Evolutionary conservation across 1,140 invertebrate genomes (phyloP).

Genomic region (Antheraea mylitta): DNA sequence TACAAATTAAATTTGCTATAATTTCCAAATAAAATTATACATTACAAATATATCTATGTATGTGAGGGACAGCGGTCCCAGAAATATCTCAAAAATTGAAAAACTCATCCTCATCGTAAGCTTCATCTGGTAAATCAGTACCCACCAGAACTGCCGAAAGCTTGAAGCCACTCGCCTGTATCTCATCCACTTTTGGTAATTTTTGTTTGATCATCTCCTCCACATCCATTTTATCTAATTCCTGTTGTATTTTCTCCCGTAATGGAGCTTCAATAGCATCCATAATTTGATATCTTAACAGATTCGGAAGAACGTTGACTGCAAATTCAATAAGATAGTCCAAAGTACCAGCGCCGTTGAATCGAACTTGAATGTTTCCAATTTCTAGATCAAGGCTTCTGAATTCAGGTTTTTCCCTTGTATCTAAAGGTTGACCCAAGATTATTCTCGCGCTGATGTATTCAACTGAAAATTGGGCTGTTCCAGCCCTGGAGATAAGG

Average conservation of each 20-base stretch:
- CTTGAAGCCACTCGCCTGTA: conserved; percentile 72
- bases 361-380: conserved; percentile 89
- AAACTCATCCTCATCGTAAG: conserved; percentile 70
- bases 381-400: conserved; percentile 88
- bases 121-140: conserved; percentile 30
- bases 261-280: conserved; percentile 88
- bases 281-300: conserved; percentile 91
- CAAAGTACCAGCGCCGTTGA: conserved; percentile 88
- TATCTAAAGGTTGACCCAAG: conserved; percentile 87
- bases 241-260: conserved; percentile 83
- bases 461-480: conserved; percentile 86
- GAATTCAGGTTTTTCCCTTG: conserved; percentile 84
- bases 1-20: background rate
- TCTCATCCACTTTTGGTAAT: conserved; percentile 82
- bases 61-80: background rate
- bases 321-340: conserved; percentile 89
- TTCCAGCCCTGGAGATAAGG: conserved; percentile 84
- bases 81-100: conserved; percentile 55
- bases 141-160: conserved; percentile 49
- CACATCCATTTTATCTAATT: conserved; percentile 85
- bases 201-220: conserved; percentile 85
- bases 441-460: conserved; percentile 84
- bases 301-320: conserved; percentile 89
- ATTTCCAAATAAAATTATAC: background rate
- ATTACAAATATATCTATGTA: background rate